These are phyloP conservation scores for Parascotia fuliginaria DNA, from an alignment of 2,888 invertebrate species.

Conservation along the genomic window DNA sequence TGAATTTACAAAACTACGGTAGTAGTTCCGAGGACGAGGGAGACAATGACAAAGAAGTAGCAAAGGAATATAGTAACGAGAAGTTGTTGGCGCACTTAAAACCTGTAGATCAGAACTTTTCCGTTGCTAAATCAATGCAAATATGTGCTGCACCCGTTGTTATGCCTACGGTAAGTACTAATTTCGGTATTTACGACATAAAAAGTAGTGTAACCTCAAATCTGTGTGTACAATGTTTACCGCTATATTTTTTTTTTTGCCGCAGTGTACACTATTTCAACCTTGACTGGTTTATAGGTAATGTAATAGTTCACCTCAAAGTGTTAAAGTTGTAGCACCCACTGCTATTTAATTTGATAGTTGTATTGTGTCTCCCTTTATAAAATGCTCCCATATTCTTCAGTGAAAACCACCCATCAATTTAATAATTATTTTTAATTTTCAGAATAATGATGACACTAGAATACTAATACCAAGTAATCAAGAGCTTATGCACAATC, in stretches of 20 bases:
- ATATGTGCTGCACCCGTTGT: slow-evolving; percentile 94
- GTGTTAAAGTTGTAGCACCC: too few species aligned
- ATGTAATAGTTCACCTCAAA: too few species aligned
- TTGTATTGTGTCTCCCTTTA: not conserved
- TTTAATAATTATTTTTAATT: too few species aligned
- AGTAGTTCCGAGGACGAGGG: slow-evolving; percentile 90
- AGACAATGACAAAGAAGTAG: slow-evolving; percentile 72
- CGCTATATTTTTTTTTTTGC: too few species aligned
- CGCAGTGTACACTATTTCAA: too few species aligned
- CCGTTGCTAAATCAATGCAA: slow-evolving; percentile 87
- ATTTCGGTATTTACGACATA: not conserved
- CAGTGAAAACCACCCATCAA: too few species aligned
- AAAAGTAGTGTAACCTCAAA: not conserved
- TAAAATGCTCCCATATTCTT: too few species aligned
- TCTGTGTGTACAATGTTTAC: too few species aligned
- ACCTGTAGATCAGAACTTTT: slow-evolving; percentile 84
- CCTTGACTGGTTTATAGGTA: too few species aligned
- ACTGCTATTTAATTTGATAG: not conserved
- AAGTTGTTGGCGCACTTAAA: slow-evolving; percentile 81
- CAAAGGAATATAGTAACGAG: slow-evolving; percentile 69
- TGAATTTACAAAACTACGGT: slow-evolving; percentile 90
- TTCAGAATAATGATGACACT: slow-evolving; percentile 90
- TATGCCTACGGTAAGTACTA: slow-evolving; percentile 88
- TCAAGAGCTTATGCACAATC: slow-evolving; percentile 95
- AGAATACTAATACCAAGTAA: slow-evolving; percentile 91